Base-by-base conservation (phyloP, 2,888 invertebrate species). In the Bhutanitis thaidina region DNA sequence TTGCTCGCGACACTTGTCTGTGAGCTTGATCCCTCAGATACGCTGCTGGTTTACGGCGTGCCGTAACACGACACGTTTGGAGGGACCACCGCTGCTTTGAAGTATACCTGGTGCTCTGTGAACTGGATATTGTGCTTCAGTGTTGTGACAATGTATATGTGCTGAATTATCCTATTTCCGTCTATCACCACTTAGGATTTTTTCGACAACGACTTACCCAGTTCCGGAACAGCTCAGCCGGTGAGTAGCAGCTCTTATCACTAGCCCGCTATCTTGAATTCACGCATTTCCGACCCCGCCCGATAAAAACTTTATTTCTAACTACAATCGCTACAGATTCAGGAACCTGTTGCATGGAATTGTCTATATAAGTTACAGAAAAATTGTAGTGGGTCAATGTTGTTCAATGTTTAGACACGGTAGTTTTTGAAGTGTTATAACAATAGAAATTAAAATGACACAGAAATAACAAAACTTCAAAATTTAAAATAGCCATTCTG, bases 31-130 rank as follows among this genome's bases (percentile, higher is more conserved):
- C 89, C 88, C 88, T 87, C 89, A 90, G 88, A 89, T 88, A 87
- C 88, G 86, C 83, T 88, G 88, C 87, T 88, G 88, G 84, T 86
- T 88, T 88, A 88, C 88, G 88, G 88, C 78, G 83, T 74, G 79
- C 88, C 88, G 88, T 88, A 88, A 88, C 86, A 88, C 86, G 88
- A 88, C 88, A 89, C 88, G 88, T 89, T 89, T 89, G 88, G 88
- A 88, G 88, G 89, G 88, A 87, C 80, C 72, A 74, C 74, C 74
- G 80, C 80, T 79, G 76, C 75, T 78, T 75, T 82, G 80, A 46
- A 74, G 84, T 83, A 85, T 87, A 84, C 74, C 78, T 80, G 71
- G 84, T 87, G 84, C 78, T 83, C 74, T 77, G 80, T 83, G 77
- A 78, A 85, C 81, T 82, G 78, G 77, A 84, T 83, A 77, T 27